A percentile compares a stretch with the other conserved stretches of the same genome.
Evolutionary conservation across 2,113 vertebrate genomes (phyloP).

Genomic region (Columba livia): DNA sequence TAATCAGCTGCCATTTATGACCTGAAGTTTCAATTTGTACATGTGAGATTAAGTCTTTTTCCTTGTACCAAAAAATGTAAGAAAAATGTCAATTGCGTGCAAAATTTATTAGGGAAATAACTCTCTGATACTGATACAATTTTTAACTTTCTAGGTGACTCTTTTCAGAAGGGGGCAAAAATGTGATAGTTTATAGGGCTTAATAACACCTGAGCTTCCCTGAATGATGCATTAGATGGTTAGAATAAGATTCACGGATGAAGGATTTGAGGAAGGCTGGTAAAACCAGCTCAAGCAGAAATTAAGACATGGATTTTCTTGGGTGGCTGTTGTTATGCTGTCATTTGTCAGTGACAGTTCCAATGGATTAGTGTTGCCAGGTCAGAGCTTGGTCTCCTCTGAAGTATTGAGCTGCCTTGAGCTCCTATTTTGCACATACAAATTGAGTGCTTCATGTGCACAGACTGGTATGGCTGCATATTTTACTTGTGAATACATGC

Average conservation of each 20-base stretch:
- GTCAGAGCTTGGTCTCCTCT: not conserved
- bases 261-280: not conserved
- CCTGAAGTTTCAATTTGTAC: not conserved
- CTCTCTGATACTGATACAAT: not conserved
- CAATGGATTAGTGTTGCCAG: not conserved
- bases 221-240: not conserved
- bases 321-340: not conserved
- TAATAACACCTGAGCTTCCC: not conserved
- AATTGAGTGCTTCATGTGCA: not conserved
- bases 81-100: not conserved
- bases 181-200: not conserved
- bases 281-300: not conserved
- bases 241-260: not conserved
- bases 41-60: not conserved
- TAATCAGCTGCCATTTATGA: not conserved
- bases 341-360: not conserved
- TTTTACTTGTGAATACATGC: constrained; percentile 1
- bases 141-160: not conserved
- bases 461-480: not conserved
- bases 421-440: not conserved
- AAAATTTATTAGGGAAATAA: not conserved
- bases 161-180: not conserved
- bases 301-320: not conserved
- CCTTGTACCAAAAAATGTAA: not conserved
- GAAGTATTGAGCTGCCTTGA: not conserved